Evolutionary conservation across 2,888 invertebrate species (phyloP).

Genomic region (Kryphioiulus occultus): DNA sequence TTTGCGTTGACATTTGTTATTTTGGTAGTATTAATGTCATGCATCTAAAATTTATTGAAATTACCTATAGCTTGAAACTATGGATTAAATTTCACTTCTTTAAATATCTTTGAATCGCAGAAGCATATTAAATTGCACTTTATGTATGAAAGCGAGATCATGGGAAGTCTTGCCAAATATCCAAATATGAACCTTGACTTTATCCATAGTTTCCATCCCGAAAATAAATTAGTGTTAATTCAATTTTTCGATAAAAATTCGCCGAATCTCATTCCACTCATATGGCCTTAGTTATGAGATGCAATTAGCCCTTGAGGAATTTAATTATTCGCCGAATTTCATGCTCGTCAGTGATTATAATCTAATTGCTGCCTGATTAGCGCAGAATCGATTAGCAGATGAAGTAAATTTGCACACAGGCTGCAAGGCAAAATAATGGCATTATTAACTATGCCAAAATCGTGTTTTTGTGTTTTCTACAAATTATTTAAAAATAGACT

Average conservation of each 20-base stretch:
- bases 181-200: background rate
- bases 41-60: too few relatives aligned
- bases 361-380: background rate
- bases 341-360: background rate
- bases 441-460: background rate
- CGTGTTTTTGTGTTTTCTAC: background rate
- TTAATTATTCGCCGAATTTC: background rate
- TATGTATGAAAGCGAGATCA: too few relatives aligned
- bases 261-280: background rate
- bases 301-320: background rate
- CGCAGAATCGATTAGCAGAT: background rate
- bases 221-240: background rate
- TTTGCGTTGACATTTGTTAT: too few relatives aligned
- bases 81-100: too few relatives aligned
- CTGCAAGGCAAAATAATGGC: background rate
- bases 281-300: background rate
- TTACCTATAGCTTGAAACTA: too few relatives aligned
- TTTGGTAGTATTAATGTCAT: too few relatives aligned
- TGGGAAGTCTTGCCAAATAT: background rate
- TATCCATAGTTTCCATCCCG: background rate
- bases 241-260: background rate
- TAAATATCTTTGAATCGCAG: too few relatives aligned
- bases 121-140: too few relatives aligned
- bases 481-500: background rate
- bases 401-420: background rate